Conservation (phyloP, 2,888 invertebrate species). For the Campoletis raptor region DNA sequence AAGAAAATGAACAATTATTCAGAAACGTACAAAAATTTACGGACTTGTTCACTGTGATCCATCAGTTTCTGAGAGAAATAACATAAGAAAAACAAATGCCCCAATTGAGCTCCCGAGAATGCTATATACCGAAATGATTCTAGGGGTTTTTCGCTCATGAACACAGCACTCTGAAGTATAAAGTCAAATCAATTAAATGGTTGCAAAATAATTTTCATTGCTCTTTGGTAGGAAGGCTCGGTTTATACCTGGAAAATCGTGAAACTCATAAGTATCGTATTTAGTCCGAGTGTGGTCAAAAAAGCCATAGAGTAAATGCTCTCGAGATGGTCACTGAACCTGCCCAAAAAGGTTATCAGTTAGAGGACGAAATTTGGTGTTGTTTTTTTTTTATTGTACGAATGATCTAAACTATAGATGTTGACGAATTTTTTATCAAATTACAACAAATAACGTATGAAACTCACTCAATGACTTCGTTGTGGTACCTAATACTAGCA, state of each 20-base stretch:
- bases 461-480: slow-evolving; percentile 51
- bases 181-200: neutral
- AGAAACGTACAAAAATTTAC: slow-evolving; percentile 41
- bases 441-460: neutral
- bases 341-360: neutral
- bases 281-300: slow-evolving; percentile 31
- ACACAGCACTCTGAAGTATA: slow-evolving; percentile 2
- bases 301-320: slow-evolving; percentile 34
- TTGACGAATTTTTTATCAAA: neutral
- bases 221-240: neutral
- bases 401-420: neutral
- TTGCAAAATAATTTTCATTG: neutral
- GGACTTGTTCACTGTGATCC: slow-evolving; percentile 52
- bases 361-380: neutral
- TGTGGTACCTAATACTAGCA: slow-evolving; percentile 46
- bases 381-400: no score
- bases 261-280: slow-evolving; percentile 42
- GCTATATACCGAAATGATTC: slow-evolving; percentile 44
- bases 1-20: neutral
- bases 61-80: slow-evolving; percentile 47
- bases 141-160: slow-evolving; percentile 35
- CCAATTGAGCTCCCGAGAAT: slow-evolving; percentile 35
- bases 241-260: slow-evolving; percentile 41
- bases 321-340: slow-evolving; percentile 48
- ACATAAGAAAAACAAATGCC: slow-evolving; percentile 51